Percentiles rank a stretch among this genome's conserved stretches.
Evolutionary conservation across 2,113 vertebrate species (phyloP).

Genomic region (Coregonus clupeaformis): DNA sequence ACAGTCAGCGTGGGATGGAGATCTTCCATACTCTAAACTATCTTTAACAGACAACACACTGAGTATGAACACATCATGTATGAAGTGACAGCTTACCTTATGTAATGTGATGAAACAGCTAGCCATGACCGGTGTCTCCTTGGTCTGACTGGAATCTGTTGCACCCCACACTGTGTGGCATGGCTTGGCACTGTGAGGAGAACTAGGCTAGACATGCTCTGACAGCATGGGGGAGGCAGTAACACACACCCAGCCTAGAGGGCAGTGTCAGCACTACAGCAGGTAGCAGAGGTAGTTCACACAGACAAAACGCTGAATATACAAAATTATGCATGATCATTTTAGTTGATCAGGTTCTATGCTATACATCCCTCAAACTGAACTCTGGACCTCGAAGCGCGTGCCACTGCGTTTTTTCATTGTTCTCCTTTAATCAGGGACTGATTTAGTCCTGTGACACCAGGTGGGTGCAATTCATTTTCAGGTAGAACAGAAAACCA

Average conservation of each 20-base stretch:
- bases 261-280: conserved; percentile 56
- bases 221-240: conserved; percentile 37
- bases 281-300: neutral
- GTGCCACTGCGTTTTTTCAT: no score
- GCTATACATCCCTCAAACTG: no score
- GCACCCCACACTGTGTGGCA: conserved; percentile 27
- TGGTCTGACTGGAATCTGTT: conserved; percentile 15
- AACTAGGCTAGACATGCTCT: conserved; percentile 26
- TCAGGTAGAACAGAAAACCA: no score
- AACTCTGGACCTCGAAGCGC: neutral
- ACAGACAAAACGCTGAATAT: conserved; percentile 22
- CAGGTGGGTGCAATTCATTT: no score
- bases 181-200: conserved; percentile 23
- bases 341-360: no score
- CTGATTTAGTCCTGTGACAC: no score
- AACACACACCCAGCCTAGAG: conserved; percentile 56
- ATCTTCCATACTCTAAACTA: neutral
- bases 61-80: neutral
- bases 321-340: no score
- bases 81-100: conserved; percentile 6
- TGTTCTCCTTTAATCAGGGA: no score
- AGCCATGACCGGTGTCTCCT: conserved; percentile 6
- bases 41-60: neutral
- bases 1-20: conserved; percentile 31
- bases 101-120: neutral